These are phyloP conservation scores for Ophion obscuratus DNA, from an alignment of 2,888 invertebrate species.

Conservation along the genomic window DNA sequence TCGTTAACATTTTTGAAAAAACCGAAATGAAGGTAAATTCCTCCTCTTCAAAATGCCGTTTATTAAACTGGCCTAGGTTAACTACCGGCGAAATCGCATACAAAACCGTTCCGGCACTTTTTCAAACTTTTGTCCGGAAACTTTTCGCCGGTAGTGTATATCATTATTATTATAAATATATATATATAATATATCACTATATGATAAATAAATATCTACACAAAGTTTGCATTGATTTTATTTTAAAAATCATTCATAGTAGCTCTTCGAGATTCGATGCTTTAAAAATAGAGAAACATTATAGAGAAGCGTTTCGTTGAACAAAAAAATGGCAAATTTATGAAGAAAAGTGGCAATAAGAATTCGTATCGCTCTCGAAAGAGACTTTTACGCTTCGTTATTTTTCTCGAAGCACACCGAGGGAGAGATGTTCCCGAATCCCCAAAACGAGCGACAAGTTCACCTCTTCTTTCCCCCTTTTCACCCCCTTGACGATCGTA, in stretches of 20 bases:
- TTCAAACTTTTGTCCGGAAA: too few species aligned
- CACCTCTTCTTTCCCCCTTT: constrained; percentile 50
- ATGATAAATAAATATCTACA: too few species aligned
- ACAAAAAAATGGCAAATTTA: background rate
- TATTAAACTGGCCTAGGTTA: too few species aligned
- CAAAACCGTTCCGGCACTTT: too few species aligned
- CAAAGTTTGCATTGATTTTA: too few species aligned
- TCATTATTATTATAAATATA: too few species aligned
- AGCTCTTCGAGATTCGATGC: background rate
- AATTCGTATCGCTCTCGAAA: constrained; percentile 12
- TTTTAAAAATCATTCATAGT: background rate
- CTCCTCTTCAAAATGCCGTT: too few species aligned
- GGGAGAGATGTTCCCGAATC: constrained; percentile 49
- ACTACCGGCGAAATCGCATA: too few species aligned
- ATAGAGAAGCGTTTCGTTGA: background rate
- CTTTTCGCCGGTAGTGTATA: too few species aligned
- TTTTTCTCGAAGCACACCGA: constrained; percentile 4
- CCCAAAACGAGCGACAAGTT: constrained; percentile 69
- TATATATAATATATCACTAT: too few species aligned
- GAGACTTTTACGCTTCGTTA: constrained; percentile 44
- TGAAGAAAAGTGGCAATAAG: constrained; percentile 26
- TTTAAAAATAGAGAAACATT: background rate
- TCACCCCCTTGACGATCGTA: constrained; percentile 38
- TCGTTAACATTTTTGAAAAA: too few species aligned
- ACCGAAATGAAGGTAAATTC: too few species aligned